These are phyloP conservation scores for Babyrousa celebensis DNA, from an alignment of 2,797 vertebrate genomes.

Conservation along the genomic window DNA sequence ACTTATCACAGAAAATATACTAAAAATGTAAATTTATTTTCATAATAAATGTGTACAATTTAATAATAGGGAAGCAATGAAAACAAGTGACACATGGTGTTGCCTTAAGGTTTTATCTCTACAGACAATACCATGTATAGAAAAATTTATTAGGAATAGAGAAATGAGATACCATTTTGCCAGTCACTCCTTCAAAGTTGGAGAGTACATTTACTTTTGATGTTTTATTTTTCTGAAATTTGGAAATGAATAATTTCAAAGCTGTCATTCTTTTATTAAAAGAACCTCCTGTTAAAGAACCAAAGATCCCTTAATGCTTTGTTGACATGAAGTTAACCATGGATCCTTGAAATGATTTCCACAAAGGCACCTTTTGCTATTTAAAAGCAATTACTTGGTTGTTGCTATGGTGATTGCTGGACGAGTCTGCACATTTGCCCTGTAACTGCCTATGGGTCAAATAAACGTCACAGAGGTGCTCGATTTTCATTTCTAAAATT, in stretches of 20 bases:
- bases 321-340: slow-evolving; percentile 69
- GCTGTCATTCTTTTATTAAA: slow-evolving; percentile 59
- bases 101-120: slow-evolving; percentile 1
- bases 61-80: slow-evolving; percentile 62
- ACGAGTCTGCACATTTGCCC: slow-evolving; percentile 81
- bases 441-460: slow-evolving; percentile 77
- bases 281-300: background rate
- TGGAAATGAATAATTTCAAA: slow-evolving; percentile 67
- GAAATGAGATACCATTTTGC: background rate
- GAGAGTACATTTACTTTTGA: slow-evolving; percentile 37
- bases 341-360: slow-evolving; percentile 77
- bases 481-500: slow-evolving; percentile 82
- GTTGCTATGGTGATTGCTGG: slow-evolving; percentile 82
- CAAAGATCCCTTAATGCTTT: slow-evolving; percentile 42
- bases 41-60: slow-evolving; percentile 60
- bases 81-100: background rate
- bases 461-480: slow-evolving; percentile 80
- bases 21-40: slow-evolving; percentile 73
- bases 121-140: background rate
- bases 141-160: background rate
- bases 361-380: slow-evolving; percentile 72
- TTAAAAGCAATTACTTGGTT: slow-evolving; percentile 85
- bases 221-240: slow-evolving; percentile 62
- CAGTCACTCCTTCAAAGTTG: slow-evolving; percentile 33
- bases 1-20: slow-evolving; percentile 55